Conservation (phyloP, 2,113 vertebrate species). For the Tetraodon nigroviridis region DNA sequence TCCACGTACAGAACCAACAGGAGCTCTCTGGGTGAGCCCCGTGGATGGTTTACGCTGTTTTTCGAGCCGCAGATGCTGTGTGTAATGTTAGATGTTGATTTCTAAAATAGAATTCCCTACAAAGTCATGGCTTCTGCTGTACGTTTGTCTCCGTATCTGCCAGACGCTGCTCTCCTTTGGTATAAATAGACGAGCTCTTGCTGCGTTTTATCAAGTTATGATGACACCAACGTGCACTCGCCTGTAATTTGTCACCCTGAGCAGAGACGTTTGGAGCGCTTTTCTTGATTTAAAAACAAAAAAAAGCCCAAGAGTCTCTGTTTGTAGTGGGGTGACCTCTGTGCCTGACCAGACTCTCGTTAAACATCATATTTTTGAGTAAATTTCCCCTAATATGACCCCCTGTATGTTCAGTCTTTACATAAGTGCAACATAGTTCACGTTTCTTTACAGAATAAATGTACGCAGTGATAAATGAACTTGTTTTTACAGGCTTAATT, state of each 20-base stretch:
- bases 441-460: no score
- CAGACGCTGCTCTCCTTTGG: conserved; percentile 13
- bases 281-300: conserved; percentile 8
- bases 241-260: conserved; percentile 22
- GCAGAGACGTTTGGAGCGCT: conserved; percentile 10
- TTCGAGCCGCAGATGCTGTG: neutral
- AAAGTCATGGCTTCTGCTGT: conserved; percentile 26
- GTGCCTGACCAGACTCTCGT: conserved; percentile 21
- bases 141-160: conserved; percentile 6
- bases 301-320: conserved; percentile 4
- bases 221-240: neutral
- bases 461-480: no score
- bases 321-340: neutral
- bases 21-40: no score
- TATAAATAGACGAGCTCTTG: neutral
- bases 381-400: neutral
- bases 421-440: no score
- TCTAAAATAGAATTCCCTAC: neutral
- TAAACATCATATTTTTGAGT: neutral
- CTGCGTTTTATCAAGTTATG: neutral
- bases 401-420: no score
- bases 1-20: no score
- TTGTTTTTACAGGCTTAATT: conserved; percentile 1
- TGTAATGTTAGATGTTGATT: conserved; percentile 3
- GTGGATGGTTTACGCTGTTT: neutral